Conservation (phyloP, 1,140 invertebrate species). For the Zaprionus davidi region DNA sequence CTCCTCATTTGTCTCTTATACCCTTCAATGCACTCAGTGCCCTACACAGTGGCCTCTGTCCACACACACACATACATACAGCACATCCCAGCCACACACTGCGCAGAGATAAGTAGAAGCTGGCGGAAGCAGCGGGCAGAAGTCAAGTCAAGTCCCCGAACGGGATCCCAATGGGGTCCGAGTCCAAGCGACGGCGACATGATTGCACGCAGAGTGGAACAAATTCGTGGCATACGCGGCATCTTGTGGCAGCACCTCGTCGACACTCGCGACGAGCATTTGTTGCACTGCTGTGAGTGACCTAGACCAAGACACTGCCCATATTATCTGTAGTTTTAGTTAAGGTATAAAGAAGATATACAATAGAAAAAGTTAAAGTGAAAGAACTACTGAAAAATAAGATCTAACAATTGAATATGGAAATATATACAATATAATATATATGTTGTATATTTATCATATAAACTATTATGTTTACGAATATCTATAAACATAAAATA, state of each 20-base stretch:
- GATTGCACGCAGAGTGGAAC: constrained; percentile 79
- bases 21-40: constrained; percentile 56
- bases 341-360: background rate
- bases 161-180: background rate
- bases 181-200: constrained; percentile 47
- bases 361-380: background rate
- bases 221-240: constrained; percentile 77
- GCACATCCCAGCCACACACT: background rate
- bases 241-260: constrained; percentile 70
- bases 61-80: constrained; percentile 6
- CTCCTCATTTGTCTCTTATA: constrained; percentile 30
- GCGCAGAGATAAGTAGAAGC: background rate
- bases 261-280: constrained; percentile 57
- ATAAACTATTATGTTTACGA: no score
- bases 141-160: constrained; percentile 36
- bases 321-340: background rate
- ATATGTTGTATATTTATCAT: no score
- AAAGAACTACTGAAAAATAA: background rate
- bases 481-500: no score
- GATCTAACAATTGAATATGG: background rate
- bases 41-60: constrained; percentile 38
- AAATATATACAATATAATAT: no score
- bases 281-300: constrained; percentile 31
- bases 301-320: constrained; percentile 15
- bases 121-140: constrained; percentile 16